phyloP scores from a whole-genome alignment of 2,797 vertebrate species.

The Melanotaenia trifasciata region DNA sequence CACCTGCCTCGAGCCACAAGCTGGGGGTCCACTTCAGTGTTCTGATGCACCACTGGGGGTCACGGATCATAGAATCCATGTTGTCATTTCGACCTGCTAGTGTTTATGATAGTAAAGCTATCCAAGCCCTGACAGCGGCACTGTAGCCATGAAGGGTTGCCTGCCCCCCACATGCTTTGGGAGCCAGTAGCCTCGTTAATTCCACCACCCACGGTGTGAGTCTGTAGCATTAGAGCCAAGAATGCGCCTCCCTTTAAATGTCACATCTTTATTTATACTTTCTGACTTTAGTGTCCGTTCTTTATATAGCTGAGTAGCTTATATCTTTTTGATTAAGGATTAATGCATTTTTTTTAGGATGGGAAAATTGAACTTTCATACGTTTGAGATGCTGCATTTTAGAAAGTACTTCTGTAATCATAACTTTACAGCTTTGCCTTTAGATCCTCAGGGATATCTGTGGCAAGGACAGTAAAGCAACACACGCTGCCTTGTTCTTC shows the following conservation, averaged over 20 bases:
- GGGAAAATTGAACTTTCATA: conserved; percentile 7
- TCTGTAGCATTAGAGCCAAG: conserved; percentile 20
- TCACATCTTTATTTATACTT: conserved; percentile 42
- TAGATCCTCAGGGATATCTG: background rate
- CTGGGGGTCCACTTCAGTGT: conserved; percentile 49
- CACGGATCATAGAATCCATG: conserved; percentile 58
- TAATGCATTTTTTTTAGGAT: background rate
- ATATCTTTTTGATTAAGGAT: conserved; percentile 14
- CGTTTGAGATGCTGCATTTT: conserved; percentile 12
- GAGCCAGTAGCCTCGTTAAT: conserved; percentile 70
- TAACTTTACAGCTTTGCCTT: conserved; percentile 3
- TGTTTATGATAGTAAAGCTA: conserved; percentile 40
- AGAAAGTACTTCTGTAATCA: background rate
- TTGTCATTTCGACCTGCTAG: conserved; percentile 43
- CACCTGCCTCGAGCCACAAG: conserved; percentile 40
- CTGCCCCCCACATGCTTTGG: conserved; percentile 42
- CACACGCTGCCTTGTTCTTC: background rate
- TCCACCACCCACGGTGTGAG: conserved; percentile 64
- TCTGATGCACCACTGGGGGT: conserved; percentile 54
- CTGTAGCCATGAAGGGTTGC: conserved; percentile 23
- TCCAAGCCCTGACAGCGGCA: conserved; percentile 31
- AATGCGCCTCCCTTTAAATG: conserved; percentile 43
- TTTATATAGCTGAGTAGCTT: conserved; percentile 21
- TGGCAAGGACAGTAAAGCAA: background rate
- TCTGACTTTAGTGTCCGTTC: conserved; percentile 16